Evolutionary conservation across 1,140 invertebrate species (phyloP), one percentile per base, ranked within the genome.

Genomic region (Dreissena polymorpha): DNA sequence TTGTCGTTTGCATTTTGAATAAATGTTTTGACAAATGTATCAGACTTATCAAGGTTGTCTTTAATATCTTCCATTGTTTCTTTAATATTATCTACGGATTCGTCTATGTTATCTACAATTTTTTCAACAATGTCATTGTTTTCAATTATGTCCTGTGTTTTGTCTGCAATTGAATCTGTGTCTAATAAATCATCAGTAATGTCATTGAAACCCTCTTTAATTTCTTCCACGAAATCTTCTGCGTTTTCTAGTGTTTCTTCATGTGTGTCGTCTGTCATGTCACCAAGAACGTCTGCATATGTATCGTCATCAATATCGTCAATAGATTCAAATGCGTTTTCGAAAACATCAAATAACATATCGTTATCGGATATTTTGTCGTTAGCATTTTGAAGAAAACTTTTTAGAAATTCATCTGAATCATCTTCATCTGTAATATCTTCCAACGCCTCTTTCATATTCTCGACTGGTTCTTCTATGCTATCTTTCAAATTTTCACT

Each of bases 391-490:
- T 60, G 16, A n/a, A 60, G 21, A 18, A 60, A 23, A 3, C 3
- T 23, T n/a, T 60, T 23, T 60, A n/a, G 6, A 23, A 60, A n/a
- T 60, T 23, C 57, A 60, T 60, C 57, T 60, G 16, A 18, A 23
- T 23, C 57, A n/a, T 60, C 57, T 60, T 60, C 57, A 60, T 60
- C 57, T n/a, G 21, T 60, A 3, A 60, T 60, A n/a, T 60, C 57
- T 23, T 60, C 57, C 21, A 60, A n/a, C 21, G 16, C 21, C 16
- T 60, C 57, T 60, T 23, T 60, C 21, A 23, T 23, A 60, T 12
- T 3, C 21, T 60, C 57, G 21, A 60, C 12, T 18, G 21, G 16
- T 12, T 60, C 57, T 60, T 60, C 57, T 23, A 60, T 23, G 21
- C 16, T 23, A 60, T 60, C 57, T 60, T 60, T 60, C 16, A 60